These are phyloP conservation scores for Carcinoscorpius rotundicauda DNA, from an alignment of 1,140 invertebrate genomes.

Conservation along the genomic window DNA sequence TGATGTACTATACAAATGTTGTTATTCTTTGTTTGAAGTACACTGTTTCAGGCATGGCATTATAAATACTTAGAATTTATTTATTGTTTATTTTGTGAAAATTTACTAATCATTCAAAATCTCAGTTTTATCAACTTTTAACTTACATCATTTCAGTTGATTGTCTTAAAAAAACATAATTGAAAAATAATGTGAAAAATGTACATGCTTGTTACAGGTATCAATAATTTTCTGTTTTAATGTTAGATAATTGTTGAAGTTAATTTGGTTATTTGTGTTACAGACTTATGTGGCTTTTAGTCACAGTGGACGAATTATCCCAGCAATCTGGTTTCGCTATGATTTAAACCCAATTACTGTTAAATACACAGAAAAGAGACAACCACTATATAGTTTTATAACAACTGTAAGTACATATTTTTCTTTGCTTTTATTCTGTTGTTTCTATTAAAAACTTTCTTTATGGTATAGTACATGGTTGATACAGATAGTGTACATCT, in stretches of 20 bases:
- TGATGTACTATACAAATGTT: no score
- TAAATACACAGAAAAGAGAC: constrained; percentile 41
- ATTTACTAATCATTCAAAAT: no score
- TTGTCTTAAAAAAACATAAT: no score
- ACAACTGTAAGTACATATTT: constrained; percentile 39
- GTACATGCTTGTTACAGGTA: no score
- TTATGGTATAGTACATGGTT: background rate
- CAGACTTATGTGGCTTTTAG: constrained; percentile 36
- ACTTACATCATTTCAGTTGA: no score
- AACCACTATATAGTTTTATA: constrained; percentile 47
- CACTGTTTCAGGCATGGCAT: no score
- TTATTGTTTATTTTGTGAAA: no score
- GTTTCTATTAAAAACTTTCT: background rate
- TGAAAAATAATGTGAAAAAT: no score
- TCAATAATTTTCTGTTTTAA: background rate
- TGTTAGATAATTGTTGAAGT: background rate
- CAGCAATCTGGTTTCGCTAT: constrained; percentile 49
- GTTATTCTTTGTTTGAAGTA: no score
- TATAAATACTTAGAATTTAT: no score
- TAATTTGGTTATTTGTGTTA: background rate
- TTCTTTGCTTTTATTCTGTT: background rate
- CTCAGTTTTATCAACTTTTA: no score
- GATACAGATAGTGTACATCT: no score
- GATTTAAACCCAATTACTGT: constrained; percentile 50
- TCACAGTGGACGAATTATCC: constrained; percentile 36